These are phyloP conservation scores for Hippocampus guttulatus DNA, from an alignment of 2,113 vertebrate genomes.

Conservation along the genomic window DNA sequence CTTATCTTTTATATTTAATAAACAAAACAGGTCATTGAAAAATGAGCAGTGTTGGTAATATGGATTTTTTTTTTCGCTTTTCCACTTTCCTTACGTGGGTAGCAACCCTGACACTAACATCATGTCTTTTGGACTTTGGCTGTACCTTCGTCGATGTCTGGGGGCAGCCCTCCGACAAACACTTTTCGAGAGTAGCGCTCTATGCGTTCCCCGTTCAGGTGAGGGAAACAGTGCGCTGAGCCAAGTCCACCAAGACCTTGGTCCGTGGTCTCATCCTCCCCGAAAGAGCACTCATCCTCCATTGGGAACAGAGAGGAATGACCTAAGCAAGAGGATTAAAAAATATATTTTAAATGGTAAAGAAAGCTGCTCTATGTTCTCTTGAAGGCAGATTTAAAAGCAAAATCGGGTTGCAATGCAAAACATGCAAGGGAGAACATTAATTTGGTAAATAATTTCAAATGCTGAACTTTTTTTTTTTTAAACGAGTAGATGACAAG, in stretches of 20 bases:
- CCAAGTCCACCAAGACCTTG: slow-evolving; percentile 87
- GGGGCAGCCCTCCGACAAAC: slow-evolving; percentile 94
- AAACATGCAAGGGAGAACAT: slow-evolving; percentile 23
- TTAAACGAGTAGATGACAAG: slow-evolving; percentile 2
- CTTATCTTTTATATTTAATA: no score
- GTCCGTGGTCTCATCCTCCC: slow-evolving; percentile 91
- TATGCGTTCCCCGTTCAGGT: slow-evolving; percentile 94
- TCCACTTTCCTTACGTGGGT: no score
- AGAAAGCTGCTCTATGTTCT: not conserved
- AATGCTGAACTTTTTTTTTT: not conserved
- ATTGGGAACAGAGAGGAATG: slow-evolving; percentile 96
- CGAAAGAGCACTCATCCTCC: slow-evolving; percentile 89
- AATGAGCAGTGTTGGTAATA: no score
- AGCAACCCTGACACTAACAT: not conserved
- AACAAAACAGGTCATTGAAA: no score
- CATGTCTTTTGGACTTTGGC: not conserved
- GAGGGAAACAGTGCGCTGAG: slow-evolving; percentile 93
- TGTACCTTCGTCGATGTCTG: slow-evolving; percentile 97
- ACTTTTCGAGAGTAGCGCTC: slow-evolving; percentile 97
- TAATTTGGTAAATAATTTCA: not conserved
- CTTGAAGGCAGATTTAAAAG: not conserved
- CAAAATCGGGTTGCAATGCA: slow-evolving; percentile 10
- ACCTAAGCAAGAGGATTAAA: slow-evolving; percentile 67
- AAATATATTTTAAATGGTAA: not conserved
- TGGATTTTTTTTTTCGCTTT: no score